Evolutionary conservation across 2,113 vertebrate genomes (phyloP).

Genomic region (Myiagra hebetior): DNA sequence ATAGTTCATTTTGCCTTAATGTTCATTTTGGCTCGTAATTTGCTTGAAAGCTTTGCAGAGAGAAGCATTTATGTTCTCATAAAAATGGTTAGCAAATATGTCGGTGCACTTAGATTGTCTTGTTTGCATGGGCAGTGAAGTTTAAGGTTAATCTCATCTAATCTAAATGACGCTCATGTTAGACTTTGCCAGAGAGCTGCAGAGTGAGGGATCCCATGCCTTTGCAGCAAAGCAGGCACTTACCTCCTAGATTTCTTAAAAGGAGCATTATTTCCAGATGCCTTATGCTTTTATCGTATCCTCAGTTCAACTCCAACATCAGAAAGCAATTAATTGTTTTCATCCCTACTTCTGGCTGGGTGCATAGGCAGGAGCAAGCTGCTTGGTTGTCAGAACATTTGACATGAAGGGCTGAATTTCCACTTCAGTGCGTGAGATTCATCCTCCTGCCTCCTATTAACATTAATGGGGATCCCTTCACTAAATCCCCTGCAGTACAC

Average conservation of each 20-base stretch:
- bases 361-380: not conserved
- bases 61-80: not conserved
- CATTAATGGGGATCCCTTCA: conserved; percentile 1
- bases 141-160: conserved; percentile 11
- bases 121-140: not conserved
- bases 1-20: not conserved
- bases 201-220: not conserved
- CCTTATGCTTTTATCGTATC: not conserved
- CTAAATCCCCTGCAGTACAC: conserved; percentile 5
- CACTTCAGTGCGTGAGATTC: not conserved
- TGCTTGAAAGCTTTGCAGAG: not conserved
- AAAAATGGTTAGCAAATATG: not conserved
- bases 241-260: not conserved
- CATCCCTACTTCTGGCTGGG: not conserved
- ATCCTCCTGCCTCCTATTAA: not conserved
- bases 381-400: not conserved
- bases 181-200: not conserved
- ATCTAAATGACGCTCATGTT: not conserved
- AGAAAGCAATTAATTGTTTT: conserved; percentile 24
- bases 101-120: not conserved
- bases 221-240: not conserved
- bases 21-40: not conserved
- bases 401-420: not conserved
- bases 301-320: not conserved
- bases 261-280: not conserved